A percentile compares a stretch with the other conserved stretches of the same genome.
Conservation (phyloP, 2,888 invertebrate species). For the Calephelis perditalis region DNA sequence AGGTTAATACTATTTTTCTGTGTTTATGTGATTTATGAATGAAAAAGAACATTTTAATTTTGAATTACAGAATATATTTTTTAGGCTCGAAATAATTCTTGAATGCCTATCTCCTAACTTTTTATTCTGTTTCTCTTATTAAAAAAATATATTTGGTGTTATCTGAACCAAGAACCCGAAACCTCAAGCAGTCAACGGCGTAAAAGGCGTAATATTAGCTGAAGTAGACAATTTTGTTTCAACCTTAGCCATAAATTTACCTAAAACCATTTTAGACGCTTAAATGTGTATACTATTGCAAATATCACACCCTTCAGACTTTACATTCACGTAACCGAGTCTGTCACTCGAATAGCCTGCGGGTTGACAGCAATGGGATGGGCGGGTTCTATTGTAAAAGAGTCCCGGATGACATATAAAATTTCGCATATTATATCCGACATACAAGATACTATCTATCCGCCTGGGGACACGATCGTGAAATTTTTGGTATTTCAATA, state of each 20-base stretch:
- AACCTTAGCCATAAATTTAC: neutral
- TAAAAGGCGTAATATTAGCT: no score
- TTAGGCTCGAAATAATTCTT: no score
- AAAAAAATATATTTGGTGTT: no score
- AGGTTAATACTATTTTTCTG: no score
- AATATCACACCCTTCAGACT: neutral
- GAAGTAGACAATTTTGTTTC: no score
- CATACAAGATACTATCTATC: neutral
- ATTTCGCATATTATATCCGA: neutral
- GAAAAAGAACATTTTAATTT: no score
- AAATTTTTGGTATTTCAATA: constrained; percentile 1
- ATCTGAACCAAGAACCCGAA: no score
- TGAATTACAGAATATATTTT: no score
- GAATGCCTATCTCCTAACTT: no score
- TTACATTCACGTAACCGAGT: neutral
- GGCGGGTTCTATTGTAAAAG: constrained; percentile 11
- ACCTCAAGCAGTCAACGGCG: no score
- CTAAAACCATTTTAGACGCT: neutral
- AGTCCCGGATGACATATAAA: neutral
- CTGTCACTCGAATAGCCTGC: constrained; percentile 2
- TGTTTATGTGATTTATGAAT: no score
- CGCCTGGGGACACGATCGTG: neutral
- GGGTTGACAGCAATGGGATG: constrained; percentile 8
- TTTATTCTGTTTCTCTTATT: no score
- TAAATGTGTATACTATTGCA: neutral